Conservation (phyloP, 92 coral and sea anemone species). For the Plumapathes pennacea region DNA sequence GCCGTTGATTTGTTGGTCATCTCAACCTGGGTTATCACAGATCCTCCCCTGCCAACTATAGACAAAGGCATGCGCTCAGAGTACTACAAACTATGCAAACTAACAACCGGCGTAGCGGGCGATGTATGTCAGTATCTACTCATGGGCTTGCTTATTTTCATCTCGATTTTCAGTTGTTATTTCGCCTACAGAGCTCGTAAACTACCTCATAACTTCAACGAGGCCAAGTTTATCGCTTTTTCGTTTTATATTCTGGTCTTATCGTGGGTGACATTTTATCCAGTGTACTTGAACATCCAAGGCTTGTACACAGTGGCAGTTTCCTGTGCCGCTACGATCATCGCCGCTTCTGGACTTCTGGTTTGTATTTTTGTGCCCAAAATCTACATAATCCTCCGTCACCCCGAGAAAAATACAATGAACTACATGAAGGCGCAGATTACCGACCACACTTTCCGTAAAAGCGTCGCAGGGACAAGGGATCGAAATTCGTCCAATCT, state of each 20-base stretch:
- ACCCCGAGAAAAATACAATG: constrained; percentile 74
- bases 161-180: constrained; percentile 60
- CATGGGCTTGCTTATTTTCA: constrained; percentile 46
- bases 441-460: constrained; percentile 63
- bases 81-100: constrained; percentile 41
- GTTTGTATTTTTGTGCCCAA: constrained; percentile 79
- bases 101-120: constrained; percentile 38
- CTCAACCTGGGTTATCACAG: constrained; percentile 51
- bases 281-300: constrained; percentile 61
- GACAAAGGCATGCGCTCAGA: constrained; percentile 53
- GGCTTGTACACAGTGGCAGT: constrained; percentile 62
- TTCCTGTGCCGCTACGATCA: constrained; percentile 60
- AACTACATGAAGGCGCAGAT: constrained; percentile 68
- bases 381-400: constrained; percentile 60
- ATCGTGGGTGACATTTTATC: constrained; percentile 79
- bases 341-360: constrained; percentile 71
- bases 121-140: constrained; percentile 54
- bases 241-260: constrained; percentile 60
- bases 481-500: constrained; percentile 4
- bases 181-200: constrained; percentile 75
- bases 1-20: constrained; percentile 39
- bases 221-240: constrained; percentile 80
- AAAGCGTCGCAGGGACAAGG: constrained; percentile 9
- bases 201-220: constrained; percentile 82
- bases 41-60: constrained; percentile 52